These are phyloP conservation scores for Spisula subtruncata DNA, from an alignment of 2,888 invertebrate genomes.

Conservation along the genomic window DNA sequence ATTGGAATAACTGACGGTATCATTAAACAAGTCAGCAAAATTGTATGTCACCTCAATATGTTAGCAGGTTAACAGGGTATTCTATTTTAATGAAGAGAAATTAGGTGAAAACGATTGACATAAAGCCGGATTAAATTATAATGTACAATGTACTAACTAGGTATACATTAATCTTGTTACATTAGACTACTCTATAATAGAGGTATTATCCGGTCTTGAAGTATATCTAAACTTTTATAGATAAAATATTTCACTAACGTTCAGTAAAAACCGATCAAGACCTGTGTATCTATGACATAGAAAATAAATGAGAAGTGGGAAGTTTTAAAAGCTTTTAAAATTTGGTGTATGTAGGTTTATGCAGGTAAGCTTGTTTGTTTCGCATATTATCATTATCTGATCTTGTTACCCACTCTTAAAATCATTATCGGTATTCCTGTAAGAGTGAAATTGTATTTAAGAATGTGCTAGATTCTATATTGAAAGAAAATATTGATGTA, in stretches of 20 bases:
- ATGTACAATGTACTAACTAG: background rate
- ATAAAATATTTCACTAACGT: background rate
- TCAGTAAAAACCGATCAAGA: background rate
- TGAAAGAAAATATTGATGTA: no score
- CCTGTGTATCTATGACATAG: background rate
- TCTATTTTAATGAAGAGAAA: conserved; percentile 6
- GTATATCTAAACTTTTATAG: background rate
- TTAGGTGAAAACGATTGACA: background rate
- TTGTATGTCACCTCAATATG: no score
- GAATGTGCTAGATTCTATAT: no score
- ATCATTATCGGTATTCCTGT: no score
- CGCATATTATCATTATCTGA: background rate
- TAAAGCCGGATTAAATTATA: conserved; percentile 24
- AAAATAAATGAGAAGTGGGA: background rate
- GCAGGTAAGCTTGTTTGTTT: background rate
- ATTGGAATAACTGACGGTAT: no score
- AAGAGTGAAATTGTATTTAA: no score
- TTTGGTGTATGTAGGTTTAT: conserved; percentile 2
- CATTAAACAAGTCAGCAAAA: no score
- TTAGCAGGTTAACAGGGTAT: no score
- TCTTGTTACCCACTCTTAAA: no score
- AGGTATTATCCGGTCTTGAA: background rate
- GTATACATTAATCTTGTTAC: background rate
- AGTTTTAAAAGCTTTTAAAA: background rate
- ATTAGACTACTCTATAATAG: background rate